Conservation (phyloP, 2,888 invertebrate genomes). For the Zelleria hepariella region DNA sequence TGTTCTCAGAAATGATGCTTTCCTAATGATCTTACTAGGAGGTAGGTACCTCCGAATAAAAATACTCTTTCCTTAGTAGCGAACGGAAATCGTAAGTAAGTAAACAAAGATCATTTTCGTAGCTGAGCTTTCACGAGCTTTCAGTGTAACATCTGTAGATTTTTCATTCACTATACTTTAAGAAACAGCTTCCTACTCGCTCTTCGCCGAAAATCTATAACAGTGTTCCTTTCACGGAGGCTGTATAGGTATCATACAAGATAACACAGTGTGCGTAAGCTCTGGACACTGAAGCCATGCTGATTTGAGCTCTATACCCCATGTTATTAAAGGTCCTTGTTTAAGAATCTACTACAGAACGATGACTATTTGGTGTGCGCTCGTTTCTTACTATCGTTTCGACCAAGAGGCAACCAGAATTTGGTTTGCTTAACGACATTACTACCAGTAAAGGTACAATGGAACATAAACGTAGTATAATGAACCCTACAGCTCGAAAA, state of each 20-base stretch:
- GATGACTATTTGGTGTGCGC: background rate
- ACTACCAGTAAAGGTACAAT: background rate
- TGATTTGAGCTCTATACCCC: background rate
- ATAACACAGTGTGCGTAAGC: background rate
- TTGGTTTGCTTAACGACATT: background rate
- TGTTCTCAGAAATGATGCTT: too few relatives aligned
- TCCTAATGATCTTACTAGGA: too few relatives aligned
- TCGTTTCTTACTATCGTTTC: background rate
- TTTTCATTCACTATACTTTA: conserved; percentile 13
- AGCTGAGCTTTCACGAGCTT: background rate
- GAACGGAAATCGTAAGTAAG: too few relatives aligned
- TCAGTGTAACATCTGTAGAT: background rate
- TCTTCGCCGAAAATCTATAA: conserved; percentile 49
- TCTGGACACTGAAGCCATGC: background rate
- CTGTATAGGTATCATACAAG: conserved; percentile 31
- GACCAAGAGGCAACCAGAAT: background rate
- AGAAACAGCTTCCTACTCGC: conserved; percentile 38
- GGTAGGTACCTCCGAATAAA: too few relatives aligned
- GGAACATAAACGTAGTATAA: background rate
- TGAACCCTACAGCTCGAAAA: background rate
- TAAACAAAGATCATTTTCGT: background rate
- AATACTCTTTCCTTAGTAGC: too few relatives aligned
- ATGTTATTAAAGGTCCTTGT: background rate
- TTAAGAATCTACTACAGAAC: background rate
- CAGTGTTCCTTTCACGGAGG: conserved; percentile 46